Evolutionary conservation across 2,797 vertebrate species (phyloP), one percentile per base, ranked within the genome.

Genomic region (Ctenosaura bakeri): DNA sequence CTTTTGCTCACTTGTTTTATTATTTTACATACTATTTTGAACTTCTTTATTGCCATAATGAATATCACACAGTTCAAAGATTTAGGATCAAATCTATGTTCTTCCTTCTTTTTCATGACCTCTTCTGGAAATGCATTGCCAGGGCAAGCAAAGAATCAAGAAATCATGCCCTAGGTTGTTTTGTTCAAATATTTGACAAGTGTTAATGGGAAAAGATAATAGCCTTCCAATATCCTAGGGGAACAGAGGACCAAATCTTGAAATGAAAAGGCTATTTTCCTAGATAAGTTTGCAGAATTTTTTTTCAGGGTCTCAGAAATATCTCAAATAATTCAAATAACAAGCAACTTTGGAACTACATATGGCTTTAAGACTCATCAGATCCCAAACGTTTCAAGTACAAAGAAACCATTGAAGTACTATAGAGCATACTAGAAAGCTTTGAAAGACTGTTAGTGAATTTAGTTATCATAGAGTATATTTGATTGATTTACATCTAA

Each of bases 1-100:
- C 24, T 22, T 6, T 62, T 86, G 74, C 29, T 92, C 92, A 79
- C 88, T 87, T 77, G 69, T 79, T 79, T 62, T 64, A 84, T 66
- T 50, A 79, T 86, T 16, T 83, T 1, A 10, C 10, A 52, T 26
- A 56, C 76, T 81, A 42, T 84, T 82, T 89, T 59, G 18, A 91
- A 87, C 59, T 52, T 83, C 0, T 78, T 66, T 42, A 69, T 56
- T 50, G 6, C 71, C 52, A 69, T 81, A 78, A 35, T 77, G n/a
- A 54, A 12, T n/a, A 35, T 38, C 29, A 35, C 7, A n/a, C 4
- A 66, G 0, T 18, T 83, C 29, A 87, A 76, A 89, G 42, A 16
- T 0, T 89, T 91, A 35, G 87, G 77, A 80, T 54, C 86, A 50
- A 78, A 54, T 35, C 46, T 20, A 54, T 88, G 14, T 78, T 83